phyloP scores from a whole-genome alignment of 2,888 invertebrate species.

The Timema podura region DNA sequence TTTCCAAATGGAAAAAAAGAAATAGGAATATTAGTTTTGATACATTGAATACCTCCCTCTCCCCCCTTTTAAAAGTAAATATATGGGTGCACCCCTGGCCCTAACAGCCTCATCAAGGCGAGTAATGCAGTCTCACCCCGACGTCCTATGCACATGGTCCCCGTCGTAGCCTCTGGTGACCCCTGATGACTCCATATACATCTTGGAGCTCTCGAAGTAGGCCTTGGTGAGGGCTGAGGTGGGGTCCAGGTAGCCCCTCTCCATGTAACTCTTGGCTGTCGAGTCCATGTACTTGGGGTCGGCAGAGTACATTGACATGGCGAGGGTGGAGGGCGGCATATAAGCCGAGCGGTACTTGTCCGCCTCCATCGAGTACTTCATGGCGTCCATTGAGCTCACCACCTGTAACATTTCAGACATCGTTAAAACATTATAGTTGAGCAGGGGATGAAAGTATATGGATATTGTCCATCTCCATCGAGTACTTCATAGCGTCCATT shows the following conservation, averaged over 20 bases:
- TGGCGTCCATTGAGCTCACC: conserved; percentile 69
- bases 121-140: no score
- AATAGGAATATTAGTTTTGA: no score
- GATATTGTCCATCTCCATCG: conserved; percentile 72
- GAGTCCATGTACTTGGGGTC: conserved; percentile 63
- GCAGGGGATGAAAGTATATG: conserved; percentile 30
- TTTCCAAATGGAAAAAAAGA: no score
- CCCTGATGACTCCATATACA: conserved; percentile 55
- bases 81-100: no score
- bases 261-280: conserved; percentile 53
- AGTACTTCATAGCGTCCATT: conserved; percentile 78
- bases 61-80: no score
- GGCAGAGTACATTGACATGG: conserved; percentile 68
- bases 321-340: conserved; percentile 56
- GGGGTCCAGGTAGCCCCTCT: conserved; percentile 66
- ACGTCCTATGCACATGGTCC: not conserved
- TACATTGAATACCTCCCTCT: no score
- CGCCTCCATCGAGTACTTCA: conserved; percentile 74
- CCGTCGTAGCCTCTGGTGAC: conserved; percentile 15
- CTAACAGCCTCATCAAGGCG: no score
- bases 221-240: conserved; percentile 63
- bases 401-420: conserved; percentile 49
- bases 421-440: no score
- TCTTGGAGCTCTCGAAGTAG: conserved; percentile 62
- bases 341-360: conserved; percentile 71